phyloP scores from a whole-genome alignment of 2,113 vertebrate species.

The Lasiurus cinereus region DNA sequence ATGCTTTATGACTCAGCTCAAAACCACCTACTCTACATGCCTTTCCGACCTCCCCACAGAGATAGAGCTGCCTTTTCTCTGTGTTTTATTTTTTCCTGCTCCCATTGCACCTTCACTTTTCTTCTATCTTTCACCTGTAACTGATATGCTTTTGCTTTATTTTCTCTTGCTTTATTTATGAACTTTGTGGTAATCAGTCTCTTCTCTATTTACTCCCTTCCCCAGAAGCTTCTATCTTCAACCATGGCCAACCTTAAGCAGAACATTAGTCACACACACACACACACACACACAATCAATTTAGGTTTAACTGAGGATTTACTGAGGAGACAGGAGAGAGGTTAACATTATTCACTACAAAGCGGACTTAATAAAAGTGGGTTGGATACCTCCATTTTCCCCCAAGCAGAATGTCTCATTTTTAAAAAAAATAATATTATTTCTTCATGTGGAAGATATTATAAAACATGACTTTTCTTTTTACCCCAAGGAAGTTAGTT shows the following conservation, averaged over 20 bases:
- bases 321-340: not conserved
- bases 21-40: not conserved
- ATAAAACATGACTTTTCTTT: not conserved
- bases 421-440: not conserved
- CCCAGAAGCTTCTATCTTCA: not conserved
- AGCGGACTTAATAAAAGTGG: not conserved
- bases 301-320: not conserved
- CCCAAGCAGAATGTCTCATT: not conserved
- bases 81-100: not conserved
- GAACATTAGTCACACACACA: not conserved
- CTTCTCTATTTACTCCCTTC: not conserved
- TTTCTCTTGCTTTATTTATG: constrained; percentile 3
- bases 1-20: not conserved
- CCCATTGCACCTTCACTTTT: not conserved
- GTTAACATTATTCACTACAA: not conserved
- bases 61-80: not conserved
- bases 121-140: not conserved
- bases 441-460: not conserved
- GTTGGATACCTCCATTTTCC: not conserved
- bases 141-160: not conserved
- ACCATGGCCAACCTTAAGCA: not conserved
- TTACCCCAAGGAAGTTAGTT: not conserved
- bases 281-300: not conserved
- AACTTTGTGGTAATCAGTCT: not conserved
- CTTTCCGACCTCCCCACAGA: not conserved